Evolutionary conservation across 2,113 vertebrate genomes (phyloP), one percentile per base, ranked within the genome.

Genomic region (Verasper variegatus): DNA sequence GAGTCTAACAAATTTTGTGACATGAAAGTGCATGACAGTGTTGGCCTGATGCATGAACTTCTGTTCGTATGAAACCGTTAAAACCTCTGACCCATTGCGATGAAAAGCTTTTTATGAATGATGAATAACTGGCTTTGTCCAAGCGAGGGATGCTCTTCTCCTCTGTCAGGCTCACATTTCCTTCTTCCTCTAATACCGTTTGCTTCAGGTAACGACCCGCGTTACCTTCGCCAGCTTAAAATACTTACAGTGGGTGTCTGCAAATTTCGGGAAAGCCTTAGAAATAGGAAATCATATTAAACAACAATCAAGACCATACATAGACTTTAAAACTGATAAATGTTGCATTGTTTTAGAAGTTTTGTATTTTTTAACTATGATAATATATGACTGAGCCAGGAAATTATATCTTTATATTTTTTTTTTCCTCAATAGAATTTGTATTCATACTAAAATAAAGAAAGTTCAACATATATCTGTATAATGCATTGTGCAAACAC

Each of bases 11-110:
- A 37, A 76, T 52, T 62, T 26, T 81, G 10, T 59, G 21, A 74
- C 62, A 65, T 61, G 31, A 75, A 65, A n/a, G 6, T 18, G 86
- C 89, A 90, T 88, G 87, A 35, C 55, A 67, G 26, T 27, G 45
- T 58, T 74, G 5, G n/a, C 40, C 20, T 13, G 10, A 49, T 71
- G 80, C 52, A 31, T 61, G 7, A 42, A 12, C 31, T n/a, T 4
- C 47, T 51, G 47, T 17, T 23, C 4, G 37, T n/a, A 49, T 77
- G 59, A 64, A 31, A 58, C n/a, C 57, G 5, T 9, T 66, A 20
- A 21, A 59, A 31, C 23, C n/a, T 47, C 47, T 67, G 26, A 70
- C 54, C 35, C 3, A 5, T 49, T 49, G 6, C 5, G 31, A 31
- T 31, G 31, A 31, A 31, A 31, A 31, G 31, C 49, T 52, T 31